Evolutionary conservation across 2,888 invertebrate genomes (phyloP).

Genomic region (Thymelicus lineola): DNA sequence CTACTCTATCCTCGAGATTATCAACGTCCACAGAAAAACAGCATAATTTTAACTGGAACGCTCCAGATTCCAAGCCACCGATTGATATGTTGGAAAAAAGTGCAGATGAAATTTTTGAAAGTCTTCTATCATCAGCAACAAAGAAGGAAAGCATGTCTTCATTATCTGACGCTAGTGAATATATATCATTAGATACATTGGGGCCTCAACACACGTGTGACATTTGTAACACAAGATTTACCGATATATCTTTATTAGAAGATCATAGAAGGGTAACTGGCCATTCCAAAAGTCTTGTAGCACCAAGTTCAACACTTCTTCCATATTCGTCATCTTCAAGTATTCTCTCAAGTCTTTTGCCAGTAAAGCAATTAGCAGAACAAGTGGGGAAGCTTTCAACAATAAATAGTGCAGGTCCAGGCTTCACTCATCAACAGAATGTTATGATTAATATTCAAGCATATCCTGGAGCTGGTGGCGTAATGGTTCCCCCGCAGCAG

Average conservation of each 20-base stretch:
- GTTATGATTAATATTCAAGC: constrained; percentile 88
- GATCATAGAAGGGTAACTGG: constrained; percentile 83
- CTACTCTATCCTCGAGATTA: constrained; percentile 52
- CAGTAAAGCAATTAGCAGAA: constrained; percentile 78
- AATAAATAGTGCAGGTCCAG: constrained; percentile 60
- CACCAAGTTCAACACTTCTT: constrained; percentile 62
- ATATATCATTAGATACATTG: constrained; percentile 87
- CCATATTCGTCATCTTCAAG: constrained; percentile 68
- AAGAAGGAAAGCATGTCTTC: constrained; percentile 71
- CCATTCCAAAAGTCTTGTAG: constrained; percentile 78
- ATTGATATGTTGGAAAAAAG: constrained; percentile 75
- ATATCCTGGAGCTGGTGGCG: constrained; percentile 82
- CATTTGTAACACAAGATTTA: constrained; percentile 86
- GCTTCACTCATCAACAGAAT: constrained; percentile 86
- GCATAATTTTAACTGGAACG: constrained; percentile 80
- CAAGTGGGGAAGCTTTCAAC: constrained; percentile 77
- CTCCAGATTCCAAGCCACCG: constrained; percentile 75
- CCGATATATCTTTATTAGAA: constrained; percentile 80
- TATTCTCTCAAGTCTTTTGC: constrained; percentile 71
- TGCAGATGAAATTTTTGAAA: constrained; percentile 79
- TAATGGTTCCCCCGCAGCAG: constrained; percentile 76
- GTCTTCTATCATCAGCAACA: constrained; percentile 68
- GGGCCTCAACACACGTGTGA: constrained; percentile 86
- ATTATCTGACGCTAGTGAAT: constrained; percentile 82
- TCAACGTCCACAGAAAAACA: constrained; percentile 71